A percentile compares a stretch with the other conserved stretches of the same genome.
Conservation (phyloP, 2,797 vertebrate genomes). For the Silurus lanzhouensis region DNA sequence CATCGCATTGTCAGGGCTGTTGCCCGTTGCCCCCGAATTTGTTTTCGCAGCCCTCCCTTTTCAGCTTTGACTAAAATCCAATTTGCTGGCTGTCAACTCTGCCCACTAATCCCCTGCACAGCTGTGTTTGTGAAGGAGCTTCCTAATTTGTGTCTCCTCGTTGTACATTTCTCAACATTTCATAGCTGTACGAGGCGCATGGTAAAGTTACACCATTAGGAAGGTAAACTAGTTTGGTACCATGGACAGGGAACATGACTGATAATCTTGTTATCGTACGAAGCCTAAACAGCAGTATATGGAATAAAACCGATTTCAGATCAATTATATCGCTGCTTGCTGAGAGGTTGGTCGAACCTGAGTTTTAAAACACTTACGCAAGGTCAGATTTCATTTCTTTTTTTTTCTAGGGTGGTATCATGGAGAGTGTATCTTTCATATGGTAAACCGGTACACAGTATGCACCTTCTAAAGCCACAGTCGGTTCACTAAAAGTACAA, state of each 20-base stretch:
- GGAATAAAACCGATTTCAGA: constrained; percentile 9
- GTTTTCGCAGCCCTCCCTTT: constrained; percentile 65
- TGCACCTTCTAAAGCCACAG: neutral
- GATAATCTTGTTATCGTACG: neutral
- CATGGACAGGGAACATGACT: neutral
- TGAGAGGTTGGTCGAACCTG: neutral
- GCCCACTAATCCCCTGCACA: constrained; percentile 79
- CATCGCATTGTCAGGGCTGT: constrained; percentile 75
- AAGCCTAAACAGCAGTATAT: neutral
- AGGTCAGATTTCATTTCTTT: too few relatives aligned
- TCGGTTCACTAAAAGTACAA: neutral
- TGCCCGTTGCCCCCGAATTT: constrained; percentile 76
- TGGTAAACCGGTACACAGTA: neutral
- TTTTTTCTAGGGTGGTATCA: neutral
- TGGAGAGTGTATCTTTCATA: neutral
- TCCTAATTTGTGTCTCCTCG: constrained; percentile 78
- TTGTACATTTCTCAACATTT: constrained; percentile 67
- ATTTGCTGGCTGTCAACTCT: constrained; percentile 84
- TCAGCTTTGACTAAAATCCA: constrained; percentile 82
- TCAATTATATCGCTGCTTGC: neutral
- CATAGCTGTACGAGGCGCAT: constrained; percentile 63
- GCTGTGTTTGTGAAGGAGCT: constrained; percentile 77
- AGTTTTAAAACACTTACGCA: neutral
- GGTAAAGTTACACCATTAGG: neutral
- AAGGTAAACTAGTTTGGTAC: constrained; percentile 2